Conservation (phyloP, 1,140 invertebrate genomes). For the Drosophila hydei region DNA sequence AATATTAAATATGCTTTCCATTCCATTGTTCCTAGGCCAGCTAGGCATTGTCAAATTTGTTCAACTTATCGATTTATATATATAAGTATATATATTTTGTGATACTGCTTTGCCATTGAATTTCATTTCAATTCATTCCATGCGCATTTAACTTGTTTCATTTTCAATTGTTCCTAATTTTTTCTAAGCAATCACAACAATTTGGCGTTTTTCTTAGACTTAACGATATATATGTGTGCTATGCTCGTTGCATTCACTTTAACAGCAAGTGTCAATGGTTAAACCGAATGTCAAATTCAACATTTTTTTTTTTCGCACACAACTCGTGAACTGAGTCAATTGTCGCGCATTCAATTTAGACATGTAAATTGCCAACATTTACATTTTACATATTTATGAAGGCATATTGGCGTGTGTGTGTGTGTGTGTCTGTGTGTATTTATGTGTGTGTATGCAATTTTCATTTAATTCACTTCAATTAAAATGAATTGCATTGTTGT, state of each 20-base stretch:
- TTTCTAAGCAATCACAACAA: no score
- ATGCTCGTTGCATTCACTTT: background rate
- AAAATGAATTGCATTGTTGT: constrained; percentile 66
- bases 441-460: constrained; percentile 52
- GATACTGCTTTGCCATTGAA: no score
- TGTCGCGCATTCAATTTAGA: constrained; percentile 64
- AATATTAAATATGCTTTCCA: no score
- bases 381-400: constrained; percentile 32
- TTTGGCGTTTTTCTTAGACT: no score
- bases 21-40: no score
- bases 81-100: no score
- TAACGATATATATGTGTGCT: no score
- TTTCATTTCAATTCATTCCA: no score
- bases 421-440: constrained; percentile 26
- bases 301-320: background rate
- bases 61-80: no score
- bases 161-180: no score
- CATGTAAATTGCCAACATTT: constrained; percentile 70
- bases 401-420: constrained; percentile 14
- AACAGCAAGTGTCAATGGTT: constrained; percentile 20
- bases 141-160: no score
- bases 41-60: no score
- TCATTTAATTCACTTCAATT: constrained; percentile 76
- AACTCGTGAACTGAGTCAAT: constrained; percentile 42
- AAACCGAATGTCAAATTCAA: constrained; percentile 24